Evolutionary conservation across 2,888 invertebrate species (phyloP).

Genomic region (Athalia circularis): DNA sequence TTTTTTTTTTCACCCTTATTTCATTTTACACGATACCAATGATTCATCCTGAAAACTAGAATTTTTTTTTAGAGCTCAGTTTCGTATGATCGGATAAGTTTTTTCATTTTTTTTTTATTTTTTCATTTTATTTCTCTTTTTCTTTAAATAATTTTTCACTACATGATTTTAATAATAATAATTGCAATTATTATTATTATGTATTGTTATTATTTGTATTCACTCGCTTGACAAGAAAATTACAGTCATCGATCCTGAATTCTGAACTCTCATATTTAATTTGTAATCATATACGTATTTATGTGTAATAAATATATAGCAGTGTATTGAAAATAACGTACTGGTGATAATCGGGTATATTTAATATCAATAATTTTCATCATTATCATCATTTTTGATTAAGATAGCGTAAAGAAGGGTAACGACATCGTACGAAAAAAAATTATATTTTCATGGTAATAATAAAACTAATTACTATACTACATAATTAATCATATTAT

Average conservation of each 20-base stretch:
- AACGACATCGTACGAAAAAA: too few relatives aligned
- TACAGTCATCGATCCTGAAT: background rate
- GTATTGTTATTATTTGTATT: background rate
- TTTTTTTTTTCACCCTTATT: too few relatives aligned
- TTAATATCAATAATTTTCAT: background rate
- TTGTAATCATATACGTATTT: background rate
- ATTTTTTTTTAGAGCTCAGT: background rate
- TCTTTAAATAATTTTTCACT: conserved; percentile 69
- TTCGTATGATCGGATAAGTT: background rate
- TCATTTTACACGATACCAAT: too few relatives aligned
- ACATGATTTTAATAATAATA: conserved; percentile 66
- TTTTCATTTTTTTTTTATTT: conserved; percentile 51
- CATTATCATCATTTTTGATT: too few relatives aligned
- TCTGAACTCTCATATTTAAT: background rate
- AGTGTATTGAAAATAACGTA: background rate
- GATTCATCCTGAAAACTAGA: background rate
- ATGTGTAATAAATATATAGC: background rate
- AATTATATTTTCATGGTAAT: too few relatives aligned
- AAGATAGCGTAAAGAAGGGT: too few relatives aligned
- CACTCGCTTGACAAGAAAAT: background rate
- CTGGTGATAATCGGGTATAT: background rate
- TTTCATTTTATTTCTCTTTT: conserved; percentile 69
- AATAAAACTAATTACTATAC: too few relatives aligned
- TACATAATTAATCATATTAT: too few relatives aligned
- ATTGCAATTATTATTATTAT: conserved; percentile 59